Evolutionary conservation across 2,797 vertebrate species (phyloP).

Genomic region (Darevskia nairensis): DNA sequence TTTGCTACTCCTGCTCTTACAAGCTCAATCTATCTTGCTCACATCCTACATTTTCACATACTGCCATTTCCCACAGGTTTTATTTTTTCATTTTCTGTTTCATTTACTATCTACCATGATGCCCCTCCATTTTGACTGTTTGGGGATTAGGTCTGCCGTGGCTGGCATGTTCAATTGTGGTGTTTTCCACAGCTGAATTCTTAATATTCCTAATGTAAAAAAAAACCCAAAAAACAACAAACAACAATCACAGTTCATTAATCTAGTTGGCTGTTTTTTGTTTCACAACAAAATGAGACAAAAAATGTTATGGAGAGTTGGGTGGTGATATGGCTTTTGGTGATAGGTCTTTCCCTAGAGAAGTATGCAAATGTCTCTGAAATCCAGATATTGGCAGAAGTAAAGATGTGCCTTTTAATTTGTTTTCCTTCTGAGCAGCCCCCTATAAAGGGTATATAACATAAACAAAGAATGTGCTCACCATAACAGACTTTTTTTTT

Average conservation of each 20-base stretch:
- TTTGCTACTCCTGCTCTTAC: rapidly evolving
- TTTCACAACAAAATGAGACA: not conserved
- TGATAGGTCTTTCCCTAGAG: not conserved
- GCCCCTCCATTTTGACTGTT: not conserved
- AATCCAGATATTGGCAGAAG: not conserved
- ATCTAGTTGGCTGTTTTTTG: not conserved
- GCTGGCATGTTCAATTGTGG: not conserved
- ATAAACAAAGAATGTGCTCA: conserved; percentile 8
- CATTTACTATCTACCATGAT: not conserved
- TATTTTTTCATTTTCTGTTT: not conserved
- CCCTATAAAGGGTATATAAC: not conserved
- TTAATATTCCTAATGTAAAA: not conserved
- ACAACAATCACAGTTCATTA: not conserved
- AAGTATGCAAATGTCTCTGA: too few relatives aligned
- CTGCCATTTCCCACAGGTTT: not conserved
- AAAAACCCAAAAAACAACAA: not conserved
- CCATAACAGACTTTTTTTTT: conserved; percentile 10
- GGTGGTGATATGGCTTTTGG: too few relatives aligned
- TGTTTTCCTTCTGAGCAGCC: not conserved
- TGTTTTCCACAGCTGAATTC: not conserved
- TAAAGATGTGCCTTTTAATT: not conserved
- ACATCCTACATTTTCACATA: rapidly evolving
- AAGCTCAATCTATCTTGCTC: not conserved
- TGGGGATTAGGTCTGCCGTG: not conserved
- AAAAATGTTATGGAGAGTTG: not conserved